Evolutionary conservation across 2,113 vertebrate genomes (phyloP).

Genomic region (Cairina moschata): DNA sequence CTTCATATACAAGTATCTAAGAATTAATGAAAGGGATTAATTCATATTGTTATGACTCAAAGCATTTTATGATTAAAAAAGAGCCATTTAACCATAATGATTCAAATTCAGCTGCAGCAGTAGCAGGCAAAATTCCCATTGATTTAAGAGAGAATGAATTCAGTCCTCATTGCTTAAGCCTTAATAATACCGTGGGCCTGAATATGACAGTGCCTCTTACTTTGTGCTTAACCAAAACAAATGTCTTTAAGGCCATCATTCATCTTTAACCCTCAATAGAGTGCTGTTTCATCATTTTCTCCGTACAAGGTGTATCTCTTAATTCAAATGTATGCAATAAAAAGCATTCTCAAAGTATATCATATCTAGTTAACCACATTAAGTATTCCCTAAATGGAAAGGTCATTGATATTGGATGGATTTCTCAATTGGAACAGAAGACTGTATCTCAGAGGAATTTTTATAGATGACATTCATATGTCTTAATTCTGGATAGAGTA

Average conservation of each 20-base stretch:
- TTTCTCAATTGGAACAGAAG: constrained; percentile 53
- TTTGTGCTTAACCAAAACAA: constrained; percentile 66
- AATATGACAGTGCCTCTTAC: constrained; percentile 49
- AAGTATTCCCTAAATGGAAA: constrained; percentile 60
- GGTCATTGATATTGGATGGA: constrained; percentile 49
- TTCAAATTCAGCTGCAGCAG: constrained; percentile 35
- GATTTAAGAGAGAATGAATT: constrained; percentile 48
- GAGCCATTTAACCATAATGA: constrained; percentile 53
- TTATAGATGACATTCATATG: constrained; percentile 33
- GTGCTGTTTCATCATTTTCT: constrained; percentile 58
- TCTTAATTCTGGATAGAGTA: constrained; percentile 42
- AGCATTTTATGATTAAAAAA: constrained; percentile 65
- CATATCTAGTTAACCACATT: constrained; percentile 52
- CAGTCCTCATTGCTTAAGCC: constrained; percentile 30
- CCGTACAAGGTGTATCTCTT: constrained; percentile 53
- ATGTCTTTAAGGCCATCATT: constrained; percentile 52
- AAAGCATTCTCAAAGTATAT: constrained; percentile 63
- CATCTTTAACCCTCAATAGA: constrained; percentile 58
- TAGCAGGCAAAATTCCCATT: constrained; percentile 8
- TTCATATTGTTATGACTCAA: constrained; percentile 43
- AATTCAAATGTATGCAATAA: constrained; percentile 63
- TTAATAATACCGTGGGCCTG: constrained; percentile 41
- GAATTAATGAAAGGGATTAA: constrained; percentile 53
- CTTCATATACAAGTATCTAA: background rate
- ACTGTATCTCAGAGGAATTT: constrained; percentile 39